Evolutionary conservation across 2,113 vertebrate genomes (phyloP).

Genomic region (Craseonycteris thonglongyai): DNA sequence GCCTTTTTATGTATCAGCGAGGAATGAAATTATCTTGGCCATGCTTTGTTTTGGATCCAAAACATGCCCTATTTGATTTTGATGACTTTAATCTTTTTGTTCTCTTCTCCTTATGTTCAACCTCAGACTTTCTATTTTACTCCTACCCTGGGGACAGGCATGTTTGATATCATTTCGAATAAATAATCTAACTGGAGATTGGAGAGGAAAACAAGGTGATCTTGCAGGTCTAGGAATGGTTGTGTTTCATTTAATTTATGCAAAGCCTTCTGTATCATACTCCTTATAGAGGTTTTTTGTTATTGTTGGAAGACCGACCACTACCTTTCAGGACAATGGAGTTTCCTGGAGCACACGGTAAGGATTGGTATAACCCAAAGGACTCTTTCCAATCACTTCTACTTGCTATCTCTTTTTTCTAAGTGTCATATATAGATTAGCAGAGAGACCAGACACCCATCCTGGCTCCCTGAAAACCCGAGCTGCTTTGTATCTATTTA

Average conservation of each 20-base stretch:
- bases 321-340: neutral
- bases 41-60: neutral
- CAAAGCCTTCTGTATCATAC: constrained; percentile 9
- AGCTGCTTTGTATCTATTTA: neutral
- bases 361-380: neutral
- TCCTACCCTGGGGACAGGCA: constrained; percentile 31
- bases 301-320: constrained; percentile 14
- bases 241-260: constrained; percentile 17
- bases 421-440: neutral
- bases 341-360: neutral
- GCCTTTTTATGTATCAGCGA: neutral
- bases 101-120: constrained; percentile 51
- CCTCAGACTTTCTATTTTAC: constrained; percentile 55
- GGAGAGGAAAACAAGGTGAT: constrained; percentile 8
- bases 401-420: neutral
- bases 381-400: neutral
- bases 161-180: constrained; percentile 47
- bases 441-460: neutral
- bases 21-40: neutral
- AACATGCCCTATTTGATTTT: constrained; percentile 40
- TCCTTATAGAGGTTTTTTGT: neutral
- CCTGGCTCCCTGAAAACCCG: neutral
- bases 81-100: constrained; percentile 41
- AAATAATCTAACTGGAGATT: constrained; percentile 40
- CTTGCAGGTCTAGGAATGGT: neutral